These are phyloP conservation scores for Pungitius pungitius DNA, from an alignment of 2,113 vertebrate species.

Conservation along the genomic window DNA sequence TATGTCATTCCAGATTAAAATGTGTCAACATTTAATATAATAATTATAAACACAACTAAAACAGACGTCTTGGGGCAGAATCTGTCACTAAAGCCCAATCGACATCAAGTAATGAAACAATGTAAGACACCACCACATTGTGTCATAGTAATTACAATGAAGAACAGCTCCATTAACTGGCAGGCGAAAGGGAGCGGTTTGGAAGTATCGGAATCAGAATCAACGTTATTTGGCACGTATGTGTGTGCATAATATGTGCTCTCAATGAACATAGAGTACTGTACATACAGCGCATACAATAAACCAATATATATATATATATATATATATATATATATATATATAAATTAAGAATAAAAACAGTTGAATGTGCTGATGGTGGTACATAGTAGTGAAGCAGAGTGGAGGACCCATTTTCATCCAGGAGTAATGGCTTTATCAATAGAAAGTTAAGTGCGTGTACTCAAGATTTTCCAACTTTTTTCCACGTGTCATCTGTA, in stretches of 20 bases:
- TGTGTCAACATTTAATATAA: conserved; percentile 36
- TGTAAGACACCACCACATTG: conserved; percentile 47
- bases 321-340: no score
- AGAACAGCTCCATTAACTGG: conserved; percentile 60
- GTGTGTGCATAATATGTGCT: no score
- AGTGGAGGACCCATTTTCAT: conserved; percentile 20
- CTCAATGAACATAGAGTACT: no score
- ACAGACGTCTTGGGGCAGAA: conserved; percentile 26
- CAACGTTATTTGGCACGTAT: no score
- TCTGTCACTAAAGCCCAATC: conserved; percentile 63
- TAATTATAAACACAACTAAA: conserved; percentile 42
- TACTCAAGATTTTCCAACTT: not conserved
- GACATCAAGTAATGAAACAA: conserved; percentile 64
- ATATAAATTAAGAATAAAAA: no score
- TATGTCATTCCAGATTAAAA: conserved; percentile 28
- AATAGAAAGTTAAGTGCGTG: not conserved
- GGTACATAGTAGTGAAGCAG: no score
- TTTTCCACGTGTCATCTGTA: not conserved
- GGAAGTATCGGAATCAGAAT: not conserved
- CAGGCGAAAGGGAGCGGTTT: conserved; percentile 31
- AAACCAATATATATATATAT: no score
- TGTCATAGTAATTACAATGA: conserved; percentile 66
- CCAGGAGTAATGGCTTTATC: conserved; percentile 2
- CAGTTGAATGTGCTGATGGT: no score
- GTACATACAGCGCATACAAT: no score